Base-by-base conservation (phyloP, 2,797 vertebrate genomes). In the Pseudocheirus occidentalis region DNA sequence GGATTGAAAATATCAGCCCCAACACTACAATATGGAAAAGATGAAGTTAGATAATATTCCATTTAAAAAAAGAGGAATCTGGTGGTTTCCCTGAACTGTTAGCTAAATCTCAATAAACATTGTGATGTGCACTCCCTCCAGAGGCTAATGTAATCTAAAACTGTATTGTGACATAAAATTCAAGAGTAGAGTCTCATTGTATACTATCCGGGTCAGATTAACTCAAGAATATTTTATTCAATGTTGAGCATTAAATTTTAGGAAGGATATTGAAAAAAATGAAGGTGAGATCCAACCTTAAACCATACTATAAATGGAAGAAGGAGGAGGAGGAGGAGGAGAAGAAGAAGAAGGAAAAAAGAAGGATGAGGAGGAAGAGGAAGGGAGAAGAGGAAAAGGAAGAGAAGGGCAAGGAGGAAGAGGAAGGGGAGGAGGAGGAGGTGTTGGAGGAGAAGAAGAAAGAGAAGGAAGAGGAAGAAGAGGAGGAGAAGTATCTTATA, bases 351-450 rank as follows among this genome's bases (percentile, higher is more conserved):
- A 24, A 24, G 10, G 28, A 11, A 1, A 58, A 7, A 4, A 58
- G 10, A 6, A 58, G 9, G 9, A 58, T 0, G 1, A 58, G 3
- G 29, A 24, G 12, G 59, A 12, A 13, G 59, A 9, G 13, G 29
- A 2, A 12, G 58, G 1, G 3, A 13, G 11, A 12, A 2, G 3
- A 12, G 28, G 10, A 27, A 3, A 5, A 31, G 28, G 11, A 31
- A 7, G 1, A 11, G 28, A 28, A 16, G 28, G 5, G 4, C 1
- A 28, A 58, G 57, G 3, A 5, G 28, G 10, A 57, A 27, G 1
- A 29, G 28, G 9, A 31, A 27, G 5, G 1, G 56, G 6, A 57
- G 56, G 1, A 28, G 56, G 13, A 28, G 56, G 5, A 56, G 55
- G 11, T 14, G 14, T n/a, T n/a, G n/a, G 16, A 55, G 55, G 14